These are phyloP conservation scores for Lypha dubia DNA, from an alignment of 2,888 invertebrate genomes.

Conservation along the genomic window DNA sequence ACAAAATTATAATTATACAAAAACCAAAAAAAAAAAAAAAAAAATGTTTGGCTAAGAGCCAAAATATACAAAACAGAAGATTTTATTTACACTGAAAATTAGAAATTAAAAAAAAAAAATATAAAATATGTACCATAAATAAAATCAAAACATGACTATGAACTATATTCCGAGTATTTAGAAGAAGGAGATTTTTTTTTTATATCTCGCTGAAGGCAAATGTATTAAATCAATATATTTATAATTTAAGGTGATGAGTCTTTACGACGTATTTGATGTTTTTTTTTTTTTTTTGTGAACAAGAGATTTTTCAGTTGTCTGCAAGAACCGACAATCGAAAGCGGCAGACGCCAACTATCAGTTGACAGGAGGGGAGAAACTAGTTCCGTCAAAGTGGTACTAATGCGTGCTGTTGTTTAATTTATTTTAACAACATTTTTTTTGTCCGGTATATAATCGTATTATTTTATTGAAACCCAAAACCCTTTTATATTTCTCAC, in stretches of 20 bases:
- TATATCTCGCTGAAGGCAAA: background rate
- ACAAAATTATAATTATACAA: conserved; percentile 51
- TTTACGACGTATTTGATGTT: background rate
- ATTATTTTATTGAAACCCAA: no score
- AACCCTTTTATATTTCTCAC: no score
- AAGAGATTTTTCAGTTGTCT: no score
- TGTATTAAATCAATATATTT: background rate
- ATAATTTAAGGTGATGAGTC: background rate
- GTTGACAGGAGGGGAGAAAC: no score
- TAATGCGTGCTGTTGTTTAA: no score
- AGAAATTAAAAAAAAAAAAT: conserved; percentile 1
- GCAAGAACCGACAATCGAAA: no score
- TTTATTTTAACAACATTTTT: no score
- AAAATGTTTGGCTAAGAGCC: conserved; percentile 56
- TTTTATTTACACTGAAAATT: conserved; percentile 42
- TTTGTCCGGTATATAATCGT: no score
- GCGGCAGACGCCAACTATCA: no score
- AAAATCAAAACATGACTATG: conserved; percentile 35
- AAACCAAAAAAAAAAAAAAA: no score
- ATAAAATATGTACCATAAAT: background rate
- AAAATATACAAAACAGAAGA: conserved; percentile 42
- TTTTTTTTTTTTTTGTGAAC: no score
- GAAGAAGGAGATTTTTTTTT: background rate
- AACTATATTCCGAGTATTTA: conserved; percentile 17
- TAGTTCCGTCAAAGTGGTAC: no score